Evolutionary conservation across 1,140 invertebrate genomes (phyloP).

Genomic region (Epicauta chinensis): DNA sequence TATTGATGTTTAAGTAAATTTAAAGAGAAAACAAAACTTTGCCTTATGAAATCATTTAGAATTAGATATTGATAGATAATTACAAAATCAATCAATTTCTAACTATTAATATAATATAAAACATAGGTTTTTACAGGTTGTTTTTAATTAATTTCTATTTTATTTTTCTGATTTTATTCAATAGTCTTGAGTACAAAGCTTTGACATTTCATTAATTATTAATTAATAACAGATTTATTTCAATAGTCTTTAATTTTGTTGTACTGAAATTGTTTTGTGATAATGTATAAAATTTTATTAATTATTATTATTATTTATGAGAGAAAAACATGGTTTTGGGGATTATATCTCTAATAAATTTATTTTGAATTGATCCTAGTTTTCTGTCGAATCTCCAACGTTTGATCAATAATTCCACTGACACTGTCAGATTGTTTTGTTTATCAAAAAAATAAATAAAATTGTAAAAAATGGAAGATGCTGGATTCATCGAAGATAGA

Average conservation of each 20-base stretch:
- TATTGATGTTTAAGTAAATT: too few relatives aligned
- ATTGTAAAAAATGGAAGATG: conserved; percentile 29
- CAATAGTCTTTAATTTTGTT: conserved; percentile 29
- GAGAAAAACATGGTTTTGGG: conserved; percentile 32
- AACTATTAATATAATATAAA: too few relatives aligned
- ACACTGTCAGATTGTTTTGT: conserved; percentile 2
- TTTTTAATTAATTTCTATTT: too few relatives aligned
- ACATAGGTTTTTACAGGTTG: too few relatives aligned
- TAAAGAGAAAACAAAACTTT: not conserved
- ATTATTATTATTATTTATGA: conserved; percentile 1
- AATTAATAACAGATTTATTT: not conserved
- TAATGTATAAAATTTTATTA: conserved; percentile 40
- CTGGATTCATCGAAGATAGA: conserved; percentile 31
- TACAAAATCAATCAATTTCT: too few relatives aligned
- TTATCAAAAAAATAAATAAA: not conserved
- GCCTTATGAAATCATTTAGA: not conserved
- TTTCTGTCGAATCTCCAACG: not conserved
- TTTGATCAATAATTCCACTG: conserved; percentile 15
- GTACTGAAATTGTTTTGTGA: conserved; percentile 43
- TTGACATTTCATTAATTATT: too few relatives aligned
- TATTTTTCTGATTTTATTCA: too few relatives aligned
- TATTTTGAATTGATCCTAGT: conserved; percentile 29
- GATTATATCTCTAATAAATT: conserved; percentile 42
- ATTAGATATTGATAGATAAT: too few relatives aligned
- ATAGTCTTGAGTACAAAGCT: too few relatives aligned